Evolutionary conservation across 2,113 vertebrate species (phyloP).

Genomic region (Pollimyrus isidori): DNA sequence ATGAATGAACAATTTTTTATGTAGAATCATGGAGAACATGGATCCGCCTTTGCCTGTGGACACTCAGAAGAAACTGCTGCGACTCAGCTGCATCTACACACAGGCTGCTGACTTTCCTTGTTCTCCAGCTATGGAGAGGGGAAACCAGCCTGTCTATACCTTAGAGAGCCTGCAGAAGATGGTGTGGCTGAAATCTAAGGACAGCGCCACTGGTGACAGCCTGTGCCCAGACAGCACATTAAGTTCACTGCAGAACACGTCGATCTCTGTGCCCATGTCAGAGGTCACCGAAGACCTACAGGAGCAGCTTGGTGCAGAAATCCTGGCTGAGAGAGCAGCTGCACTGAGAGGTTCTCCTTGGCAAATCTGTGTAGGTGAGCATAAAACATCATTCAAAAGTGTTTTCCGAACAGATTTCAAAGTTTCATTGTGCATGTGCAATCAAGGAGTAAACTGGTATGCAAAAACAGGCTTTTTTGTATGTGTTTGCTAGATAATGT

Average conservation of each 20-base stretch:
- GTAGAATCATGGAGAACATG: conserved; percentile 78
- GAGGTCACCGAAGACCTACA: conserved; percentile 44
- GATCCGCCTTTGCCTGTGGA: conserved; percentile 67
- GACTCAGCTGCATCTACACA: conserved; percentile 82
- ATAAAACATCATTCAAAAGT: background rate
- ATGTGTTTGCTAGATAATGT: conserved; percentile 58
- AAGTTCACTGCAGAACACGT: background rate
- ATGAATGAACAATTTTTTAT: background rate
- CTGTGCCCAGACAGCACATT: conserved; percentile 35
- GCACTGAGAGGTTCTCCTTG: conserved; percentile 74
- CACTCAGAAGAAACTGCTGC: conserved; percentile 71
- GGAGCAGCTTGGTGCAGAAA: conserved; percentile 46
- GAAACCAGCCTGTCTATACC: conserved; percentile 73
- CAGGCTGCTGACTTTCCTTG: conserved; percentile 46
- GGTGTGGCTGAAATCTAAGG: conserved; percentile 40
- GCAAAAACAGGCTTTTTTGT: background rate
- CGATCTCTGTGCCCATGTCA: background rate
- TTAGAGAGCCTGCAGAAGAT: conserved; percentile 73
- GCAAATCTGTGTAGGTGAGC: conserved; percentile 73
- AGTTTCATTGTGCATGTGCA: background rate
- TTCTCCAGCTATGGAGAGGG: conserved; percentile 22
- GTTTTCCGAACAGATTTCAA: background rate
- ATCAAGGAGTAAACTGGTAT: background rate
- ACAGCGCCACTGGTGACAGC: conserved; percentile 39
- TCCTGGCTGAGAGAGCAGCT: conserved; percentile 61